Base-by-base conservation (phyloP, 2,888 invertebrate species). In the Autographa pulchrina region DNA sequence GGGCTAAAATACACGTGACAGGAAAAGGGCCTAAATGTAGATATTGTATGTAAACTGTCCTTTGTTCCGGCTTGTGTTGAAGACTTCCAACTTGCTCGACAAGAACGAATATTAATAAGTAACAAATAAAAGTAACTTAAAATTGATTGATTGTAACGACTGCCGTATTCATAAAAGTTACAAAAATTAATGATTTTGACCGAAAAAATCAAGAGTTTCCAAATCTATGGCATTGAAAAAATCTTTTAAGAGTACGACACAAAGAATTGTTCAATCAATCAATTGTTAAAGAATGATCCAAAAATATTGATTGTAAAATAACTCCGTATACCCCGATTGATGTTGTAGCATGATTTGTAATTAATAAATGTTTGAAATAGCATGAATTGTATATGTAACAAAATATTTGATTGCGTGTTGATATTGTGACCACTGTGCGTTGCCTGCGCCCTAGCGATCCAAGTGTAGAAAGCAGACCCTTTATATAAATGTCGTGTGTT, bases 401-500 rank as follows among this genome's bases (percentile, higher is more conserved):
- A 65, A 65, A 54, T 64, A 78, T 80, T 68, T 74, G 71, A 65
- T 74, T 84, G 80, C 79, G 78, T 81, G 79, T 85, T 86, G 82
- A 65, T 74, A 74, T 85, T 90, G 91, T 92, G 87, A 78, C 86
- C 90, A 92, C 88, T 91, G 92, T 92, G 91, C 93, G 94, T 93
- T 93, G 94, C 93, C 92, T 93, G 92, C 85, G 89, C 88, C 90
- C 89, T 93, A 91, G 91, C 85, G 86, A 86, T 91, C 94, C 94
- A 93, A 94, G 94, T 92, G 93, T 96, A 95, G 95, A 95, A 85
- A 82, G 75, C 89, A 89, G 89, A 89, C 89, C 87, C 84, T 74
- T 75, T 78, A 76, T 70, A 76, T 82, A 59, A 81, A 72, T 81
- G 81, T 82, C 43, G 81, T 77, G 65, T 78, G 77, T 78, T 84